Base-by-base conservation (phyloP, 2,113 vertebrate species). In the Noctilio leporinus region DNA sequence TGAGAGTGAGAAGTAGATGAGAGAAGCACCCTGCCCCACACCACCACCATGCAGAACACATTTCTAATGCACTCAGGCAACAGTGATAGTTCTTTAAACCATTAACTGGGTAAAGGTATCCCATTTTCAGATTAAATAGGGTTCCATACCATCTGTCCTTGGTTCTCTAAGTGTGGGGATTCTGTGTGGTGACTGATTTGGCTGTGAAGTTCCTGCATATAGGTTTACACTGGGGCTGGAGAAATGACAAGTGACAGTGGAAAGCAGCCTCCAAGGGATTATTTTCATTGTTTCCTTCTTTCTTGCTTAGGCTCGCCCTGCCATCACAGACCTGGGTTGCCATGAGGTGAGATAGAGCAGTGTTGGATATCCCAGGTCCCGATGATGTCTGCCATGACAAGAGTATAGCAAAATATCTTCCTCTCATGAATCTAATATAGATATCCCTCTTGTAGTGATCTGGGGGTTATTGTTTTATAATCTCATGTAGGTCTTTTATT, bases 1-100 rank as follows among this genome's bases (percentile, higher is more conserved):
- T 86, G 67, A 89, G 49, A 92, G 33, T 49, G 69, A 38, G 38
- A 78, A 91, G 57, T 43, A 26, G 73, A 59, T n/a, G 20, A 67
- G 26, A 86, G 33, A 92, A 35, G 49, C 16, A 35, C 64, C 10
- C 10, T 10, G 49, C 6, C 4, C 30, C 33, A 5, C 33, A 5
- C 43, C 6, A 8, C 55, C 22, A 35, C 17, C 38, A 26, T 40
- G 26, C 26, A 2, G n/a, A 51, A 51, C 35, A 53, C 38, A 16
- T 38, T 22, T 65, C 33, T 59, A 67, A n/a, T 17, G 1, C 28
- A 0, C 47, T 51, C 49, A 15, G 8, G 16, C 38, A n/a, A 76
- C 8, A 16, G 7, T 3, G 47, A 20, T 87, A 69, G 69, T 33
- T 83, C 55, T 70, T 77, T 28, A 77, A 83, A 51, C 14, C n/a